Percentiles rank a stretch among this genome's conserved stretches.
These are phyloP conservation scores for Sarcophaga bullata DNA, from an alignment of 1,140 invertebrate genomes.

Conservation along the genomic window DNA sequence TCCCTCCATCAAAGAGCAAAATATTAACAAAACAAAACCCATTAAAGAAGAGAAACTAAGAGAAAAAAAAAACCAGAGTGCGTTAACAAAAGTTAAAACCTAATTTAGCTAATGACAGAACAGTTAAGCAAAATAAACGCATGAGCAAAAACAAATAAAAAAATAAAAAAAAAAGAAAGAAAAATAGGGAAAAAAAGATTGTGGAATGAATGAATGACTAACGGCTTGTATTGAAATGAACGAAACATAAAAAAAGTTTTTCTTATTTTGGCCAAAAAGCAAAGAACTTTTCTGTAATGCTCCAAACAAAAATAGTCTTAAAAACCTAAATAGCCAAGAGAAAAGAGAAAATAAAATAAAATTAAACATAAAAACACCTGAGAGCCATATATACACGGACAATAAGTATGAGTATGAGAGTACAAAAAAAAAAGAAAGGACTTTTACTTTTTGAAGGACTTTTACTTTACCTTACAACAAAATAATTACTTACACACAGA, in stretches of 20 bases:
- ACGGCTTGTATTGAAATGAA: too few species aligned
- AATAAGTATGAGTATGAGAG: too few species aligned
- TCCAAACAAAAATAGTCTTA: conserved; percentile 7
- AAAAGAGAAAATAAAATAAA: conserved; percentile 43
- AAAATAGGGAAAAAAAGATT: too few species aligned
- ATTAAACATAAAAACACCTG: conserved; percentile 43
- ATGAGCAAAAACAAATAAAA: neutral
- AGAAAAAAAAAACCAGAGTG: neutral
- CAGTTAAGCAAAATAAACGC: neutral
- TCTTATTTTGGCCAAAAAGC: neutral
- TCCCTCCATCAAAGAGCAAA: neutral
- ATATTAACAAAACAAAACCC: neutral
- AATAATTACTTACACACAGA: neutral
- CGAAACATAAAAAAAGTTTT: neutral
- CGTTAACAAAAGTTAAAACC: neutral
- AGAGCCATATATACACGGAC: neutral
- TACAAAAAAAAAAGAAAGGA: neutral
- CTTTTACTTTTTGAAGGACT: conserved; percentile 8
- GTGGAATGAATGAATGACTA: neutral
- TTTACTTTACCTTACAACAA: neutral
- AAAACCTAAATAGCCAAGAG: conserved; percentile 18
- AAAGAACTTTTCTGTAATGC: neutral
- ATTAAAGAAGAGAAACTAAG: neutral
- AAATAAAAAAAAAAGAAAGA: neutral
- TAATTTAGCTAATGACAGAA: conserved; percentile 10